Evolutionary conservation across 2,888 invertebrate species (phyloP), one percentile per base, ranked within the genome.

Genomic region (Stramonita haemastoma): DNA sequence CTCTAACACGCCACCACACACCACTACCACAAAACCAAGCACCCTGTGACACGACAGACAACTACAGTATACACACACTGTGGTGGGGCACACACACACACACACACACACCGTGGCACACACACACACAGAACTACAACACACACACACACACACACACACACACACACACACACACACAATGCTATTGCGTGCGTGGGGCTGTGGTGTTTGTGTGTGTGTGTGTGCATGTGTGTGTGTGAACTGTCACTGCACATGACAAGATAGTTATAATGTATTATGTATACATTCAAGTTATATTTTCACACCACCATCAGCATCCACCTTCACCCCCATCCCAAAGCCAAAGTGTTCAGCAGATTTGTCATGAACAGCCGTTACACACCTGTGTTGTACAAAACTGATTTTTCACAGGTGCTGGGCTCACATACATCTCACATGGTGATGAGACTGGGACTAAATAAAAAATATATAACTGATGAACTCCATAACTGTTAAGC

Each of bases 111-210:
- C n/a, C 17, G n/a, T n/a, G n/a, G 26, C 73, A 73, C n/a, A n/a
- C 11, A 73, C 73, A 73, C 73, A 73, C 73, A 73, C 73, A 17
- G 73, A 73, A 57, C 17, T 57, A 57, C 8, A 57, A 70, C 11
- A 70, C 29, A 79, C 0, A 32, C 34, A 79, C 15, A 32, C 77
- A 32, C 5, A 19, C 73, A 73, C n/a, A 2, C 73, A 73, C 73
- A n/a, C 73, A n/a, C 22, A n/a, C 73, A 73, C 11, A 73, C 73
- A 79, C 79, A 79, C 73, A 73, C 73, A 73, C 73, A 73, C n/a
- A 73, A 66, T 66, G 19, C 60, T 60, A 60, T 4, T 66, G 66
- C 13, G 66, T 66, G 66, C 13, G 66, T 66, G 66, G 2, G 13
- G 1, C 1, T 66, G 66, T 66, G 66, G 66, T 17, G 17, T 17